These are phyloP conservation scores for Meriones unguiculatus DNA, from an alignment of 2,113 vertebrate species.

Conservation along the genomic window DNA sequence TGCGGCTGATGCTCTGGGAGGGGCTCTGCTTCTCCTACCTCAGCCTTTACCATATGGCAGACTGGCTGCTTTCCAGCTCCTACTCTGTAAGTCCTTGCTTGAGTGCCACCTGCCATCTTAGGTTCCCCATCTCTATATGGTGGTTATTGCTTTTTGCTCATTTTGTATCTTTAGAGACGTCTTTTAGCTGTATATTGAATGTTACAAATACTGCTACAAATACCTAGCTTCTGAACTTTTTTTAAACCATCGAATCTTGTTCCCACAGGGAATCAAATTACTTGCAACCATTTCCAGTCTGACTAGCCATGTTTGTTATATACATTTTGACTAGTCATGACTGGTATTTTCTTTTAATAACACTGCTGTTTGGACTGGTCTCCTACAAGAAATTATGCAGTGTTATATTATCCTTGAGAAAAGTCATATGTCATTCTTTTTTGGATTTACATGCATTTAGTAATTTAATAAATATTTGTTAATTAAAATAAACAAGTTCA, in stretches of 20 bases:
- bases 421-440: neutral
- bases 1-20: neutral
- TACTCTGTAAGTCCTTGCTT: neutral
- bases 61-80: neutral
- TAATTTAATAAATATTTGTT: neutral
- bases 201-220: neutral
- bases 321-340: neutral
- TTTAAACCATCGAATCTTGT: neutral
- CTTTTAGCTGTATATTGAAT: neutral
- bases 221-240: neutral
- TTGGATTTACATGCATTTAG: neutral
- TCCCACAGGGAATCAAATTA: neutral
- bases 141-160: neutral
- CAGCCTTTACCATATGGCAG: too few species aligned
- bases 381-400: neutral
- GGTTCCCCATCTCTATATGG: neutral
- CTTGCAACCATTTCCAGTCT: neutral
- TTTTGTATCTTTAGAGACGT: neutral
- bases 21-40: neutral
- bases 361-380: neutral
- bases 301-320: neutral
- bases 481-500: neutral
- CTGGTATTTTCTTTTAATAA: neutral
- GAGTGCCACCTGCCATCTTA: neutral
- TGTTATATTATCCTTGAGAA: neutral